Percentiles rank a stretch among this genome's conserved stretches.
Conservation (phyloP, 64 coral and sea anemone species). For the Pocillopora verrucosa region DNA sequence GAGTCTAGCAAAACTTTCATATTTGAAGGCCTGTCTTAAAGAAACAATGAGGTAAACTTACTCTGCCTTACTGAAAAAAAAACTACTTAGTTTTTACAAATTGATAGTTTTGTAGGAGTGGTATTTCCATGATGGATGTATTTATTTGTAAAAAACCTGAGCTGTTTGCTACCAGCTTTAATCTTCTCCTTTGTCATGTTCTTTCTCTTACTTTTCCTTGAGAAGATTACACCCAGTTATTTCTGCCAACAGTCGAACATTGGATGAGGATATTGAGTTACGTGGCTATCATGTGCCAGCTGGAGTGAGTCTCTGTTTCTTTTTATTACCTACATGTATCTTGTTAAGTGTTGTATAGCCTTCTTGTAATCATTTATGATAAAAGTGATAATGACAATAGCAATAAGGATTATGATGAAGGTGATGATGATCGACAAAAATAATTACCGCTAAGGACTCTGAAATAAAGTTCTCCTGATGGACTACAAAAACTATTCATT, state of each 20-base stretch:
- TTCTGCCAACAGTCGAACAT: background rate
- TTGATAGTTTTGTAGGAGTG: no score
- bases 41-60: slow-evolving; percentile 40
- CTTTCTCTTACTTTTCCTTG: background rate
- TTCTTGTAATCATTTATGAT: no score
- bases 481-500: no score
- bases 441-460: no score
- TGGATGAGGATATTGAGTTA: slow-evolving; percentile 48
- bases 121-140: no score
- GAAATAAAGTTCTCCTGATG: no score
- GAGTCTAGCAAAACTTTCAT: slow-evolving; percentile 28
- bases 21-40: slow-evolving; percentile 48
- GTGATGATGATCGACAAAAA: no score
- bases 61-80: background rate
- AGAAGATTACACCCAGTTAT: slow-evolving; percentile 1
- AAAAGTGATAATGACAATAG: no score
- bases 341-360: background rate
- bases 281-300: slow-evolving; percentile 50
- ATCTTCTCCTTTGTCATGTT: no score
- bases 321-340: background rate
- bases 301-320: background rate
- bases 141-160: no score
- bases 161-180: no score
- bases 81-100: background rate
- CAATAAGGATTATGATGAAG: no score